Conservation (phyloP, 2,797 vertebrate genomes). For the Cossypha polioptera region DNA sequence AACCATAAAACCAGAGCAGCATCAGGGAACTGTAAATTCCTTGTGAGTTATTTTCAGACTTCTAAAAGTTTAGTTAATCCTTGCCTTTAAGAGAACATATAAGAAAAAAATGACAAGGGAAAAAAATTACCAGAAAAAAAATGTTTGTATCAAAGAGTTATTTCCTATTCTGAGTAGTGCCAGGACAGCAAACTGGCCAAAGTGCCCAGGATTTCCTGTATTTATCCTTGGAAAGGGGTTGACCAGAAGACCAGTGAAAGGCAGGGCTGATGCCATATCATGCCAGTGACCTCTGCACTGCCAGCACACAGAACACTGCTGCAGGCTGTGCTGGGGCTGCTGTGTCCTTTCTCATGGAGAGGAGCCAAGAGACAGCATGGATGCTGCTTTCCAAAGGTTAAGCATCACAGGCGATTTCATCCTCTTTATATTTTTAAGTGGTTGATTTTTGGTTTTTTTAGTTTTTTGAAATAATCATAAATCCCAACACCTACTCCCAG, state of each 20-base stretch:
- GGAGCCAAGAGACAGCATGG: not conserved
- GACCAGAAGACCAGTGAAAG: not conserved
- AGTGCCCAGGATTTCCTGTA: not conserved
- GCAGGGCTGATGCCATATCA: not conserved
- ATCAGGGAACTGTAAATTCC: conserved; percentile 62
- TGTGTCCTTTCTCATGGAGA: accelerated
- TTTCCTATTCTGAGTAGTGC: not conserved
- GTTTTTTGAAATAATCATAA: not conserved
- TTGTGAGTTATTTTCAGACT: conserved; percentile 60
- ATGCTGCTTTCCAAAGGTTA: not conserved
- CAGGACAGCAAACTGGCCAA: not conserved
- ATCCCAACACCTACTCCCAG: not conserved
- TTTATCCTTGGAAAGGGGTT: not conserved
- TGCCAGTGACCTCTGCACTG: not conserved
- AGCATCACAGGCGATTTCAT: not conserved
- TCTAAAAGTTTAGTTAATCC: conserved; percentile 48
- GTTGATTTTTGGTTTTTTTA: not conserved
- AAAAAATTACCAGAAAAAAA: not conserved
- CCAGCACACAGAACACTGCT: not conserved
- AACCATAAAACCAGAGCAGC: conserved; percentile 62
- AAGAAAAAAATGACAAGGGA: conserved; percentile 30
- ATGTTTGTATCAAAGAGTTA: not conserved
- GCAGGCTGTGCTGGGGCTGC: not conserved
- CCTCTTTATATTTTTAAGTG: conserved; percentile 1
- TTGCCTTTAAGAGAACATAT: conserved; percentile 46